Evolutionary conservation across 2,113 vertebrate species (phyloP).

Genomic region (Pedionomus torquatus): DNA sequence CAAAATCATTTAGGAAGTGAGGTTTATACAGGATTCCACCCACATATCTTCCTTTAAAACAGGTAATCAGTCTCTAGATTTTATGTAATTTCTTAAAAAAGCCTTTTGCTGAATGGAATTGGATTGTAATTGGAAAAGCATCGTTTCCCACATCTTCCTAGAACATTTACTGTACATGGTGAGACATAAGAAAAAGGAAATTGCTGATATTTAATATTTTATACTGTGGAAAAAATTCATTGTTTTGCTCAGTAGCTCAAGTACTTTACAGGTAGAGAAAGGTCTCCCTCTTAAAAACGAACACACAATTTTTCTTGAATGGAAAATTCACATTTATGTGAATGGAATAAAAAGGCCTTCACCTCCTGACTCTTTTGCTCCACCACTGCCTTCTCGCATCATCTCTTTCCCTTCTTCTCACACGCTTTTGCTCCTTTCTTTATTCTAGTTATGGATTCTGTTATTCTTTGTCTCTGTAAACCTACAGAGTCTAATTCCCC

Average conservation of each 20-base stretch:
- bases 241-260: background rate
- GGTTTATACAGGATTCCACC: background rate
- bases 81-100: background rate
- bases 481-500: background rate
- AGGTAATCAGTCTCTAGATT: background rate
- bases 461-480: background rate
- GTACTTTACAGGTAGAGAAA: background rate
- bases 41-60: background rate
- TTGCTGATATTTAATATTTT: background rate
- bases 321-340: background rate
- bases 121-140: background rate
- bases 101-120: background rate
- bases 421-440: background rate
- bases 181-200: background rate
- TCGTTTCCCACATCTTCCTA: background rate
- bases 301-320: background rate
- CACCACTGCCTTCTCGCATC: background rate
- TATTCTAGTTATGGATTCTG: background rate
- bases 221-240: background rate
- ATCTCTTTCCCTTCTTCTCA: background rate
- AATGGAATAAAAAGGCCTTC: background rate
- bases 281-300: background rate
- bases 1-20: background rate
- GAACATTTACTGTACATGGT: background rate
- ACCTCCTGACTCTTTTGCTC: background rate